Base-by-base conservation (phyloP, 1,140 invertebrate genomes). In the Cardiocondyla obscurior region DNA sequence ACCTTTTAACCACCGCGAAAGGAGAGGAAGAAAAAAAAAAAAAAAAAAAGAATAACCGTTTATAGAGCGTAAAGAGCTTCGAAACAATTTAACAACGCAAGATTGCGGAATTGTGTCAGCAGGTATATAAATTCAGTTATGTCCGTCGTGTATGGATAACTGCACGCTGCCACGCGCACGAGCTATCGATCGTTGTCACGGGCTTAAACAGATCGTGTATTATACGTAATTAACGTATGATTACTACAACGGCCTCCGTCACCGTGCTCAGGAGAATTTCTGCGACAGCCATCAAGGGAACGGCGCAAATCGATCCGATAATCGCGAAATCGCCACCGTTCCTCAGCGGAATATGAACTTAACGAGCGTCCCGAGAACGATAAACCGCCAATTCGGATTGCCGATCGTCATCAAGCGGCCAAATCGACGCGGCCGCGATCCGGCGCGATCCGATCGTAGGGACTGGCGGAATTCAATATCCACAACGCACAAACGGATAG, bases 161-260 rank as follows among this genome's bases (percentile, higher is more conserved):
- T 25, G 28, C 19, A 53, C 49, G 30, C n/a, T 65, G n/a, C 22
- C 14, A 14, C 64, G n/a, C 46, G 36, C 22, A n/a, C n/a, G n/a
- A n/a, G 19, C 8, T 39, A 60, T 25, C 46, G 44, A 82, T 60
- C 77, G 42, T 55, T 53, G 60, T 67, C 81, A 65, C 51, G 46
- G 33, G 30, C 36, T 49, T 86, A 87, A 87, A 44, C 72, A 83
- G 81, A 83, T 86, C 84, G 81, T 55, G 72, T 72, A 86, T 85
- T 83, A 83, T 65, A 70, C 49, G 84, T 83, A 86, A 86, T 86
- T 86, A 86, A 83, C 28, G 73, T 83, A 42, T 67, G 84, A 86
- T 83, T 83, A 60, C 77, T 82, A 19, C 65, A 16, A 86, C 60
- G 57, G 83, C 76, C 73, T 73, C 22, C 67, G 65, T 46, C 16